These are phyloP conservation scores for Passer montanus DNA, from an alignment of 2,113 vertebrate species.

Conservation along the genomic window DNA sequence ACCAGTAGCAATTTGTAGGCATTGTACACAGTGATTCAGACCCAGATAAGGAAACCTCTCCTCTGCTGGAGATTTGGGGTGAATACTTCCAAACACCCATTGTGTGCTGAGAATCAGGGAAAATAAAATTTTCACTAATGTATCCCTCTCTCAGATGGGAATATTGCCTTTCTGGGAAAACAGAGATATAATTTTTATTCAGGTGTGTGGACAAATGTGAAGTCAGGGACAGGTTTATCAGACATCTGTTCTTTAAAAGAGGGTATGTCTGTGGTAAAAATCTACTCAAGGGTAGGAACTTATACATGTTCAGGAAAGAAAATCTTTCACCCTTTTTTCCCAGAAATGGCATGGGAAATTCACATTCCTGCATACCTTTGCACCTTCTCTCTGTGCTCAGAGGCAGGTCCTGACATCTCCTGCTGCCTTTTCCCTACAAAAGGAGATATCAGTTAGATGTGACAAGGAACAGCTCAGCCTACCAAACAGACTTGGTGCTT, in stretches of 20 bases:
- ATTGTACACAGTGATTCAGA: not conserved
- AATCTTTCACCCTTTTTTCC: not conserved
- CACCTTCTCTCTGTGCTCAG: not conserved
- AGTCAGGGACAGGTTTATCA: not conserved
- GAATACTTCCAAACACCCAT: not conserved
- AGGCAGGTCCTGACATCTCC: not conserved
- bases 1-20: not conserved
- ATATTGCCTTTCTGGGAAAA: not conserved
- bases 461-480: not conserved
- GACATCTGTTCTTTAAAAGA: not conserved
- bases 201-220: fast-evolving
- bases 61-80: not conserved
- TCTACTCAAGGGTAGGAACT: not conserved
- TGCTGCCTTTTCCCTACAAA: not conserved
- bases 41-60: not conserved
- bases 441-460: not conserved
- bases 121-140: not conserved
- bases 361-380: not conserved
- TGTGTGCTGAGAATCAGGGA: not conserved
- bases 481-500: not conserved
- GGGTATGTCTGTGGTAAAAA: not conserved
- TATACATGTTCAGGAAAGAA: not conserved
- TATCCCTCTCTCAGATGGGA: not conserved
- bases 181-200: not conserved
- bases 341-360: not conserved